Evolutionary conservation across 1,140 invertebrate species (phyloP).

Genomic region (Aphaenogaster rudis): DNA sequence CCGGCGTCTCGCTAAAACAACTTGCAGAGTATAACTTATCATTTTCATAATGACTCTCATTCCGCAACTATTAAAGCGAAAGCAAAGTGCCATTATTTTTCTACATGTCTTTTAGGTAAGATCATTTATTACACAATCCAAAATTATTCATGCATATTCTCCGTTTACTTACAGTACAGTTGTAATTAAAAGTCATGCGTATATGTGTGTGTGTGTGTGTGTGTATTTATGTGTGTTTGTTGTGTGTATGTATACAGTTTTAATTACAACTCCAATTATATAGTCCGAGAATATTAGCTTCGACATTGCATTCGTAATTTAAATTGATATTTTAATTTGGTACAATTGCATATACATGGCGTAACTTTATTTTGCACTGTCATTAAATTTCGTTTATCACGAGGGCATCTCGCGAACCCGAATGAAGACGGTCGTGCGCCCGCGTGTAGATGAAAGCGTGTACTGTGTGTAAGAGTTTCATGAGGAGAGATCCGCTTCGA

Average conservation of each 20-base stretch:
- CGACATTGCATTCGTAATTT: background rate
- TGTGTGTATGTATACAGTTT: background rate
- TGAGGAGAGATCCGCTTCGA: slow-evolving; percentile 5
- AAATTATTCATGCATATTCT: background rate
- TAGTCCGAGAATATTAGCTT: background rate
- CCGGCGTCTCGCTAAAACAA: slow-evolving; percentile 22
- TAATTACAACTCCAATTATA: background rate
- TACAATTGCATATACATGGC: background rate
- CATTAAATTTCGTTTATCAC: slow-evolving; percentile 29
- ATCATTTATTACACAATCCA: background rate
- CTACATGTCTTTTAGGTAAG: background rate
- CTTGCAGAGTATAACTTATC: background rate
- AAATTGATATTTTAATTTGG: slow-evolving; percentile 32
- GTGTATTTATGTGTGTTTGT: no score
- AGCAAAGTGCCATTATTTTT: slow-evolving; percentile 4
- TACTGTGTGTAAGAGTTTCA: slow-evolving; percentile 11
- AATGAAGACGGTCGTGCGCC: background rate
- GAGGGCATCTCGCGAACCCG: background rate
- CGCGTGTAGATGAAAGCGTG: slow-evolving; percentile 18
- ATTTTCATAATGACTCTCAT: slow-evolving; percentile 13
- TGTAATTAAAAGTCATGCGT: background rate
- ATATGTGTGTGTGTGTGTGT: background rate
- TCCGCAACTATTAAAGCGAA: background rate
- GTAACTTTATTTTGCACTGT: slow-evolving; percentile 13
- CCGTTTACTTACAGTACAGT: background rate